Conservation (phyloP, 1,140 invertebrate species). For the Drosophila rufa region DNA sequence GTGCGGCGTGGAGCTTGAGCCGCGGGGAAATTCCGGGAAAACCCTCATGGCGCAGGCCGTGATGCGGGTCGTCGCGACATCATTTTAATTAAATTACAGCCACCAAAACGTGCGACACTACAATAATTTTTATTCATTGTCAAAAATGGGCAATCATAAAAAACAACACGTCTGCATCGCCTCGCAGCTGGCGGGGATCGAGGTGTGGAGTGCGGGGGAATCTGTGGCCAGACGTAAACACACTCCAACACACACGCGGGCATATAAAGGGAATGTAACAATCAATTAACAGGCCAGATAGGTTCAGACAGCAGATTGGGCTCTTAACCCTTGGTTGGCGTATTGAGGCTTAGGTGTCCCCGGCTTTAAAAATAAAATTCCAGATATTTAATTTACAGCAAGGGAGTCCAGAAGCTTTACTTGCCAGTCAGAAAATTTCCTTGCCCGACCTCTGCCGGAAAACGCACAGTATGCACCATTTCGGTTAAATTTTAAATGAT, state of each 20-base stretch:
- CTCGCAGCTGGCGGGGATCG: conserved; percentile 30
- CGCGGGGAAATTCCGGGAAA: conserved; percentile 72
- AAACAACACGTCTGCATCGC: conserved; percentile 78
- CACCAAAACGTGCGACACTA: conserved; percentile 80
- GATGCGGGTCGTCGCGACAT: conserved; percentile 74
- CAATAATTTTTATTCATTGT: conserved; percentile 83
- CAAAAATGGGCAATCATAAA: conserved; percentile 77
- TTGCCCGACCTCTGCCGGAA: no score
- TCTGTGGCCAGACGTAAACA: conserved; percentile 25
- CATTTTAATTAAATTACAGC: conserved; percentile 81
- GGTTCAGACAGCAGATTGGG: conserved; percentile 48
- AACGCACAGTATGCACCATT: no score
- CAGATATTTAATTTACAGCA: not conserved
- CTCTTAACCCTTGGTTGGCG: conserved; percentile 51
- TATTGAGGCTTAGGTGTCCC: no score
- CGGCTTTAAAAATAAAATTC: not conserved
- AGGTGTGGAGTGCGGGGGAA: conserved; percentile 15
- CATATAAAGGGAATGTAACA: conserved; percentile 66
- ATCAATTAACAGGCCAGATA: conserved; percentile 78
- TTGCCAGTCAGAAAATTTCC: no score
- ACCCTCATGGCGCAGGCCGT: conserved; percentile 61
- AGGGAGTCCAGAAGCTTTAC: no score
- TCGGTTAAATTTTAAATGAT: no score
- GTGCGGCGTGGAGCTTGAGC: conserved; percentile 18
- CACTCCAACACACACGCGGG: conserved; percentile 15